These are phyloP conservation scores for Rhinoptilus africanus DNA, from an alignment of 2,113 vertebrate genomes.

Conservation along the genomic window DNA sequence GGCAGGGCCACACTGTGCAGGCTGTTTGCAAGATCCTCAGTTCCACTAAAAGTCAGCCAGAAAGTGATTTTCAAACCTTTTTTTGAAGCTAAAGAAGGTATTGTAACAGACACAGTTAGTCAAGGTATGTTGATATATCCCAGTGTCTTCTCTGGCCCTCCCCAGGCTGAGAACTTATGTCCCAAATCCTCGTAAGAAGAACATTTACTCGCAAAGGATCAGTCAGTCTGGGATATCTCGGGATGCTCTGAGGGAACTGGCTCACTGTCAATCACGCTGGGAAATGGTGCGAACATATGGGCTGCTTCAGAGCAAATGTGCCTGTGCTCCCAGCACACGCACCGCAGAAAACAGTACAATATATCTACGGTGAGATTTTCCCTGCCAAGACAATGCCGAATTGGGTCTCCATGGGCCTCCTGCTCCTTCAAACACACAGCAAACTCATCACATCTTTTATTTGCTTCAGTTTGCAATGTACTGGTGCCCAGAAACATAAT, in stretches of 20 bases:
- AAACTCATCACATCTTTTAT: background rate
- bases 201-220: background rate
- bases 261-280: background rate
- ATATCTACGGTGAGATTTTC: background rate
- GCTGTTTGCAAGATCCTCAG: background rate
- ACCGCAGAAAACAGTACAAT: background rate
- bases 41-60: background rate
- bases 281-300: constrained; percentile 17
- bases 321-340: background rate
- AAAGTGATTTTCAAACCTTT: background rate
- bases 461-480: background rate
- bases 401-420: background rate
- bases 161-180: background rate
- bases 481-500: background rate
- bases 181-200: background rate
- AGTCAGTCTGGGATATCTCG: background rate
- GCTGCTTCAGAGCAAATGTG: background rate
- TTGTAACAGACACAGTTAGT: background rate
- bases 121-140: background rate
- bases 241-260: background rate
- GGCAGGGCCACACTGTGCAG: background rate
- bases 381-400: background rate
- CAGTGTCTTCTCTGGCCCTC: background rate
- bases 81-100: background rate
- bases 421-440: background rate